A percentile compares a stretch with the other conserved stretches of the same genome.
Conservation (phyloP, 2,888 invertebrate species). For the Ornithoptera priamus region DNA sequence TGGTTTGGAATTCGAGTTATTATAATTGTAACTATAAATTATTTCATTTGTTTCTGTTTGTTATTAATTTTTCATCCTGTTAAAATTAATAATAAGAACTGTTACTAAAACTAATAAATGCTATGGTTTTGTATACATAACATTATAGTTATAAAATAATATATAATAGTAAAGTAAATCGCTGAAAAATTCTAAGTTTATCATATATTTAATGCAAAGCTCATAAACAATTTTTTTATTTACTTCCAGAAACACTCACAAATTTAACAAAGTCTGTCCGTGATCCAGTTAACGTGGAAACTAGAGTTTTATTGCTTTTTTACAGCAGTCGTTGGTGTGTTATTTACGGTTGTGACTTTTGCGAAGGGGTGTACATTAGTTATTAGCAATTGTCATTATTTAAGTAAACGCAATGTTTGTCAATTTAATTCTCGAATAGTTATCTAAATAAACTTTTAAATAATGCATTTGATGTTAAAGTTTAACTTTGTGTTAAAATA, state of each 20-base stretch:
- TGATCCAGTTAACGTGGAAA: slow-evolving; percentile 35
- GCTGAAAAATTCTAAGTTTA: background rate
- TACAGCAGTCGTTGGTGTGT: slow-evolving; percentile 51
- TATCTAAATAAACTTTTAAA: background rate
- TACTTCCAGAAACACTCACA: slow-evolving; percentile 18
- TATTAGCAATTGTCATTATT: slow-evolving; percentile 12
- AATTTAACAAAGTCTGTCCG: slow-evolving; percentile 27
- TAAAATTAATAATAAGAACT: background rate
- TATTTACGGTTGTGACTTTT: slow-evolving; percentile 55
- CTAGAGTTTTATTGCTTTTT: slow-evolving; percentile 49
- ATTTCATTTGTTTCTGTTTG: background rate
- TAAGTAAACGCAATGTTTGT: background rate
- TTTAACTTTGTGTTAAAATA: background rate
- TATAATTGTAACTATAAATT: slow-evolving; percentile 13
- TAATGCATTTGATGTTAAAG: background rate
- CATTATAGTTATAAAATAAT: too few relatives aligned
- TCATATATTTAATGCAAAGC: background rate
- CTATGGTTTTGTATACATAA: background rate
- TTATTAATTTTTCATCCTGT: background rate
- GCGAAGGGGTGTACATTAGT: slow-evolving; percentile 33
- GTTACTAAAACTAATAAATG: background rate
- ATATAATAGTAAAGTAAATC: background rate
- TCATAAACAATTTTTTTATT: slow-evolving; percentile 10
- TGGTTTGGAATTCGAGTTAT: slow-evolving; percentile 27
- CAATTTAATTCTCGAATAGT: background rate